Conservation (phyloP, 2,113 vertebrate species). For the Anoura caudifer region DNA sequence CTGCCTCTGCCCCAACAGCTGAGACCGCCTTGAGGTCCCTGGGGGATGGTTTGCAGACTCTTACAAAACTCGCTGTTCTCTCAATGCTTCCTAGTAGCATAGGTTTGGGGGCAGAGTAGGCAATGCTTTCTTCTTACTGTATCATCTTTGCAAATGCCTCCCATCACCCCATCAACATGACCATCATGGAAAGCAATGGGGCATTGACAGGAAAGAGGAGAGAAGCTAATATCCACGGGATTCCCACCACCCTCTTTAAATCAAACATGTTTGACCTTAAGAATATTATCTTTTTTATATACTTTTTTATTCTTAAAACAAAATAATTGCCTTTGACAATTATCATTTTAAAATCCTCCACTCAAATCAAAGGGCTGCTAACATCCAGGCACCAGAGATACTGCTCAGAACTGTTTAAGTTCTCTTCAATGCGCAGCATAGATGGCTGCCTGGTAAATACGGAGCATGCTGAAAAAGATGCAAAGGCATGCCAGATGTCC, state of each 20-base stretch:
- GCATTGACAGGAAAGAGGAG: not conserved
- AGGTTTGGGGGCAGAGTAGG: not conserved
- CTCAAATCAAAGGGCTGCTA: not conserved
- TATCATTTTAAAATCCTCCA: not conserved
- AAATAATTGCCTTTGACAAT: not conserved
- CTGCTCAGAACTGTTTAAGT: accelerated
- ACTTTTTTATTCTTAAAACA: not conserved
- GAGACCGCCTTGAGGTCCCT: not conserved
- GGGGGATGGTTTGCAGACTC: not conserved
- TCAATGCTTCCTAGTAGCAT: not conserved
- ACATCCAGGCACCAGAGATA: not conserved
- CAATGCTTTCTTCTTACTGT: not conserved
- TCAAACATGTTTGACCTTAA: not conserved
- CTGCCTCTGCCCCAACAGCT: accelerated
- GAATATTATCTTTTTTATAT: not conserved
- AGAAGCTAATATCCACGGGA: not conserved
- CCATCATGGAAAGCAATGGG: not conserved
- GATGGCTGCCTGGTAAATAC: not conserved
- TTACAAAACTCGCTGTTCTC: not conserved
- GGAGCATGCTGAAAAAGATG: not conserved
- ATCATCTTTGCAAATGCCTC: not conserved
- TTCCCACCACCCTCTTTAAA: not conserved
- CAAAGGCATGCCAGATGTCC: no score
- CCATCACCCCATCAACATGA: not conserved
- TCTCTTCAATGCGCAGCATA: no score